Evolutionary conservation across 37 sponge, comb jelly and placozoan species (phyloP).

Genomic region (Chondrilla cf. caribensis): DNA sequence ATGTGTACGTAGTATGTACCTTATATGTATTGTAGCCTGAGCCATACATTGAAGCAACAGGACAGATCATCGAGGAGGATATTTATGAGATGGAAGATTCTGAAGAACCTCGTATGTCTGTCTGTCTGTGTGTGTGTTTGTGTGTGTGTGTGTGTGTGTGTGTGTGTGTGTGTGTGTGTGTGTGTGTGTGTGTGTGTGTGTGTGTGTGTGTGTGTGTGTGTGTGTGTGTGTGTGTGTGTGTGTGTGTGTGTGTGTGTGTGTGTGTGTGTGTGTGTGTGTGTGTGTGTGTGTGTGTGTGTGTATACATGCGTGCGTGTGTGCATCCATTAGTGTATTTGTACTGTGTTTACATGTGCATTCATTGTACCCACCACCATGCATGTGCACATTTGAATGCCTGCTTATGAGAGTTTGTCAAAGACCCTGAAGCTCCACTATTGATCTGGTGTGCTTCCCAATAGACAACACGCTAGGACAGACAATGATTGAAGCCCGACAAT

Average conservation of each 20-base stretch:
- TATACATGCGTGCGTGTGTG: background rate
- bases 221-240: background rate
- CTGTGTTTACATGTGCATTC: background rate
- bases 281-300: constrained; percentile 13
- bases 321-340: background rate
- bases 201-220: background rate
- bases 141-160: background rate
- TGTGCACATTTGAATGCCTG: too few species aligned
- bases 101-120: background rate
- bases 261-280: constrained; percentile 16
- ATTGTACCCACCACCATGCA: too few species aligned
- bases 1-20: too few species aligned
- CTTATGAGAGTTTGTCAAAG: too few species aligned
- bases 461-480: too few species aligned
- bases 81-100: constrained; percentile 5
- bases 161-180: background rate
- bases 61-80: background rate
- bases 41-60: constrained; percentile 1
- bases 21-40: background rate
- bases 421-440: too few species aligned
- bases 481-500: too few species aligned
- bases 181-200: background rate
- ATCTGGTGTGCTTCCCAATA: too few species aligned
- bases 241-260: background rate
- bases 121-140: background rate